Evolutionary conservation across 1,140 invertebrate genomes (phyloP).

Genomic region (Euura lappo): DNA sequence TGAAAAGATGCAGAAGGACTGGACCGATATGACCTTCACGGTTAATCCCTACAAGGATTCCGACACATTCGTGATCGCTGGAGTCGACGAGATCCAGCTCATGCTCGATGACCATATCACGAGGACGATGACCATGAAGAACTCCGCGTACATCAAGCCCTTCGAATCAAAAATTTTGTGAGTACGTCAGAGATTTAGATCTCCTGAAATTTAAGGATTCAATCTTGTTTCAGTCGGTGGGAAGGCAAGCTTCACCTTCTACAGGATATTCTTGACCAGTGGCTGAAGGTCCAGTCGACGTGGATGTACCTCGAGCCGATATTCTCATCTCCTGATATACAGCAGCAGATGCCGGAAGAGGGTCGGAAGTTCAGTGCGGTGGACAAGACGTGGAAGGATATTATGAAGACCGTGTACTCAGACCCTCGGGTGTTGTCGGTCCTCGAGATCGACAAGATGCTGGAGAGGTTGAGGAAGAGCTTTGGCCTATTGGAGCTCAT

Average conservation of each 20-base stretch:
- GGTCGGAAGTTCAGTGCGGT: constrained; percentile 87
- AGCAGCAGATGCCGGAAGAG: constrained; percentile 88
- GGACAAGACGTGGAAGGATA: constrained; percentile 92
- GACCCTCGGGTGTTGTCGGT: constrained; percentile 84
- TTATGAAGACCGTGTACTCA: constrained; percentile 85
- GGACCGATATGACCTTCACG: constrained; percentile 83
- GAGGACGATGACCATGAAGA: constrained; percentile 96
- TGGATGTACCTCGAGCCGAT: constrained; percentile 98
- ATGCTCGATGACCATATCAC: constrained; percentile 94
- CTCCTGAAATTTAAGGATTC: constrained; percentile 2
- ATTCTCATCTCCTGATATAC: constrained; percentile 96
- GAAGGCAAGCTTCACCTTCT: constrained; percentile 76
- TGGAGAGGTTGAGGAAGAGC: constrained; percentile 89
- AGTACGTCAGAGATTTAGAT: constrained; percentile 40
- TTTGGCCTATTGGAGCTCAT: constrained; percentile 87
- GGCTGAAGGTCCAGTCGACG: constrained; percentile 93
- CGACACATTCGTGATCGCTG: constrained; percentile 87
- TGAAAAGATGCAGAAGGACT: constrained; percentile 90
- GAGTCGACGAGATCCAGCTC: constrained; percentile 93
- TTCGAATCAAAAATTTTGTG: constrained; percentile 81
- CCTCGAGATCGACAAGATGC: constrained; percentile 89
- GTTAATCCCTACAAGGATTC: constrained; percentile 84
- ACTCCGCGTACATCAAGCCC: constrained; percentile 94
- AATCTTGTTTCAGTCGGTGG: constrained; percentile 66
- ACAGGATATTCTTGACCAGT: constrained; percentile 92